Percentiles rank a stretch among this genome's conserved stretches.
These are phyloP conservation scores for Chlamydotis undulata DNA, from an alignment of 2,113 vertebrate species.

Conservation along the genomic window DNA sequence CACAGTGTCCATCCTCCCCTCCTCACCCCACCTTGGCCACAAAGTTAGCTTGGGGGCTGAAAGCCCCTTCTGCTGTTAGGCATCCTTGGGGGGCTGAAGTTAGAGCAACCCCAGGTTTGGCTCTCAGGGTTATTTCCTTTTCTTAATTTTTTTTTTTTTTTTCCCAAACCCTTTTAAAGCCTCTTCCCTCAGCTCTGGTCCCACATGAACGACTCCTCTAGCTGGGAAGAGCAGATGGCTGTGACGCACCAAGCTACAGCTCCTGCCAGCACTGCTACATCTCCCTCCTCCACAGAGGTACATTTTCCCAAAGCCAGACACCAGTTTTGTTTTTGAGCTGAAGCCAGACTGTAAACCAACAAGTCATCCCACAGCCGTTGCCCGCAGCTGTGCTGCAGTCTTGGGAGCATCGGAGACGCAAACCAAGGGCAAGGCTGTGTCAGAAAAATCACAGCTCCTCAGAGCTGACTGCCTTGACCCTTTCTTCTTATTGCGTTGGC, in stretches of 20 bases:
- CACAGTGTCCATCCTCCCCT: not conserved
- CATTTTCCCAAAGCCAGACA: not conserved
- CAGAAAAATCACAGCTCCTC: not conserved
- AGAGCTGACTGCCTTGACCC: no score
- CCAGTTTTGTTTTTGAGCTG: not conserved
- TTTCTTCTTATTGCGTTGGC: no score
- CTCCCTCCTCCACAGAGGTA: not conserved
- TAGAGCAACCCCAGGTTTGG: not conserved
- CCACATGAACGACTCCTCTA: not conserved
- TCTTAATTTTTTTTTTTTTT: no score
- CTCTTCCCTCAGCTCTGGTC: not conserved
- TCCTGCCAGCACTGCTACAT: not conserved
- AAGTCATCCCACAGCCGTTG: not conserved
- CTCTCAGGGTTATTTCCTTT: not conserved
- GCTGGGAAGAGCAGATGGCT: not conserved
- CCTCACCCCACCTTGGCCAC: no score
- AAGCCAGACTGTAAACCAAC: not conserved
- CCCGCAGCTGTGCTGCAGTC: not conserved
- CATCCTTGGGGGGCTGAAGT: no score
- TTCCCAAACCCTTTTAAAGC: not conserved
- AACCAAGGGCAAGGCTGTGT: not conserved
- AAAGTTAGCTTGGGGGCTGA: not conserved
- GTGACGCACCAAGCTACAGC: not conserved
- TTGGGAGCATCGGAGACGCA: not conserved
- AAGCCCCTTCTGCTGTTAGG: not conserved